phyloP scores from a whole-genome alignment of 2,888 invertebrate genomes.

The Mermis nigrescens region DNA sequence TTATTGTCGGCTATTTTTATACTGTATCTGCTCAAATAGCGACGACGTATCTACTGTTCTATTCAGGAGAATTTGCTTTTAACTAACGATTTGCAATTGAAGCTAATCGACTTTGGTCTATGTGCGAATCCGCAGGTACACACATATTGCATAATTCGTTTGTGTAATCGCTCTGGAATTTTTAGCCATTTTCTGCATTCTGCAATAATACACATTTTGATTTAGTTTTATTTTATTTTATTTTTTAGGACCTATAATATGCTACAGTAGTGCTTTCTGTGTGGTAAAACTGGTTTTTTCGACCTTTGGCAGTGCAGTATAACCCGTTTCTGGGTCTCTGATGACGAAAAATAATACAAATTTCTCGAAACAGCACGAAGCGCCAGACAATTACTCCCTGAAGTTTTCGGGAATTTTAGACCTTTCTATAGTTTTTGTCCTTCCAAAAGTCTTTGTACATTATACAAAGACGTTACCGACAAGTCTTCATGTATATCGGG shows the following conservation, averaged over 20 bases:
- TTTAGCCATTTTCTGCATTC: background rate
- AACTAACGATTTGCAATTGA: slow-evolving; percentile 52
- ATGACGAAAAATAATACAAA: too few species aligned
- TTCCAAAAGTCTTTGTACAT: too few species aligned
- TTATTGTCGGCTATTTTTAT: too few species aligned
- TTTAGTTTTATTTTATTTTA: slow-evolving; percentile 13
- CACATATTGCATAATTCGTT: slow-evolving; percentile 4
- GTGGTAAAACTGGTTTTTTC: too few species aligned
- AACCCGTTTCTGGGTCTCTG: too few species aligned
- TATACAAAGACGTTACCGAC: too few species aligned
- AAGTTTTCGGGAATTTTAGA: too few species aligned
- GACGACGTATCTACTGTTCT: slow-evolving; percentile 10
- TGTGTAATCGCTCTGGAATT: background rate
- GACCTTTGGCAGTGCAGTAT: too few species aligned
- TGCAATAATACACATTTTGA: background rate
- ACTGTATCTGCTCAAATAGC: slow-evolving; percentile 10
- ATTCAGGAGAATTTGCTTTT: slow-evolving; percentile 55
- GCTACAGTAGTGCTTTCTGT: background rate
- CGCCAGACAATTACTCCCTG: too few species aligned
- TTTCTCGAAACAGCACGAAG: too few species aligned
- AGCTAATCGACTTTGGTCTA: slow-evolving; percentile 61
- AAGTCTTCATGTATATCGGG: too few species aligned
- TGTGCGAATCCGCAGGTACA: slow-evolving; percentile 47
- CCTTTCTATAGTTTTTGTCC: too few species aligned
- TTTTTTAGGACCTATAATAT: slow-evolving; percentile 7